These are phyloP conservation scores for Furcula furcula DNA, from an alignment of 2,888 invertebrate genomes.

Conservation along the genomic window DNA sequence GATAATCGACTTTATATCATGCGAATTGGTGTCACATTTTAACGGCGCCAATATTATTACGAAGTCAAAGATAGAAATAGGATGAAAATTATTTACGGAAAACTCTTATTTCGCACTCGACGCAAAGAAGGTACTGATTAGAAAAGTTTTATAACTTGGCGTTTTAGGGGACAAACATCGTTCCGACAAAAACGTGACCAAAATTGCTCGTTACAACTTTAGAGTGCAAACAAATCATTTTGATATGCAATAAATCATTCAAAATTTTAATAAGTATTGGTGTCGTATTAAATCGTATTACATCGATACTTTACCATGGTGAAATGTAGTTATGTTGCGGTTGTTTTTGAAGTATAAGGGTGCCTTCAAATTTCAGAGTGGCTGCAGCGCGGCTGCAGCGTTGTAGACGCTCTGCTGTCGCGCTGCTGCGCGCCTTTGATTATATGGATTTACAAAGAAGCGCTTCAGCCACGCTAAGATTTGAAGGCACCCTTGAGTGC, in stretches of 20 bases:
- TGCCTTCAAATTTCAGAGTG: too few species aligned
- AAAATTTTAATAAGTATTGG: conserved; percentile 8
- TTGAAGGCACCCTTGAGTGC: too few species aligned
- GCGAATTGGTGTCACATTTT: conserved; percentile 44
- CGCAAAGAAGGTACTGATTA: conserved; percentile 67
- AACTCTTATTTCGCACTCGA: conserved; percentile 63
- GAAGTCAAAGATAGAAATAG: conserved; percentile 73
- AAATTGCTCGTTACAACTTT: conserved; percentile 50
- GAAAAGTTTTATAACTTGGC: conserved; percentile 72
- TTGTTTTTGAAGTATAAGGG: too few species aligned
- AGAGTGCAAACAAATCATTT: conserved; percentile 28
- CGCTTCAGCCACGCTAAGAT: too few species aligned
- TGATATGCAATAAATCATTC: conserved; percentile 17
- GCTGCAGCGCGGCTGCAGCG: too few species aligned
- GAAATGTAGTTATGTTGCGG: too few species aligned
- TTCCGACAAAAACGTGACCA: conserved; percentile 48
- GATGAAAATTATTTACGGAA: conserved; percentile 72
- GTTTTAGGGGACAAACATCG: conserved; percentile 58
- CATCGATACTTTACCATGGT: too few species aligned
- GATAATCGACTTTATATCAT: conserved; percentile 55
- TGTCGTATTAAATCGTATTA: not conserved
- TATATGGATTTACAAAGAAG: too few species aligned
- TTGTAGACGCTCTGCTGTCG: too few species aligned
- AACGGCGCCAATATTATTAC: conserved; percentile 46
- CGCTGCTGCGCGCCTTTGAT: too few species aligned